phyloP scores from a whole-genome alignment of 2,888 invertebrate species.

The Drosophila hamatofila region DNA sequence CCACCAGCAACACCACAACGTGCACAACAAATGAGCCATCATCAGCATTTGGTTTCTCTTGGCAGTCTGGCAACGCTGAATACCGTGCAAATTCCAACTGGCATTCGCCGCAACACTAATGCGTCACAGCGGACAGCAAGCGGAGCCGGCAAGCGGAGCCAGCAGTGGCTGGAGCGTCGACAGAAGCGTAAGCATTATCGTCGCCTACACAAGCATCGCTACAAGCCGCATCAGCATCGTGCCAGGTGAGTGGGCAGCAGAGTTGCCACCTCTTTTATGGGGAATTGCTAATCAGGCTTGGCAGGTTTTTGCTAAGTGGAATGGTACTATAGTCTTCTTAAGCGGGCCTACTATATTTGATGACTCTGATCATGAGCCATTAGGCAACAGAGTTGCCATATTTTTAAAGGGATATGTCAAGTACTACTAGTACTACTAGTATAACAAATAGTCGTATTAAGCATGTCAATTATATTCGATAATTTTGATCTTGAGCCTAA shows the following conservation, averaged over 20 bases:
- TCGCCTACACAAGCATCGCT: slow-evolving; percentile 72
- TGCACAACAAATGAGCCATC: slow-evolving; percentile 52
- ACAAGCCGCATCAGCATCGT: slow-evolving; percentile 67
- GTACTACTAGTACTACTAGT: no score
- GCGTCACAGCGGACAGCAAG: slow-evolving; percentile 12
- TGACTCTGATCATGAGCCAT: neutral
- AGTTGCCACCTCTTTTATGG: neutral
- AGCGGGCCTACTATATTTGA: neutral
- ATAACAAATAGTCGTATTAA: no score
- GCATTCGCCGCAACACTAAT: slow-evolving; percentile 32
- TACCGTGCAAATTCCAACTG: slow-evolving; percentile 23
- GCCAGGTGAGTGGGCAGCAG: slow-evolving; percentile 63
- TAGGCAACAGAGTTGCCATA: neutral
- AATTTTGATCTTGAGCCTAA: no score
- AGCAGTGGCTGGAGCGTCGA: slow-evolving; percentile 22
- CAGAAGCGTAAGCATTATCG: slow-evolving; percentile 74
- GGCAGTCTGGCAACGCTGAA: slow-evolving; percentile 28
- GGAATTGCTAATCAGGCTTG: neutral
- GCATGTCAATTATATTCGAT: no score
- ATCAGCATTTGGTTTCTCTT: slow-evolving; percentile 31
- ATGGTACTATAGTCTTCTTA: neutral
- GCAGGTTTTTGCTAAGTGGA: no score
- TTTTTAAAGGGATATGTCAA: no score
- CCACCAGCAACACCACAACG: neutral
- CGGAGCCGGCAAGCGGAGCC: slow-evolving; percentile 3